Evolutionary conservation across 2,113 vertebrate genomes (phyloP).

Genomic region (Pachyramphus minor): DNA sequence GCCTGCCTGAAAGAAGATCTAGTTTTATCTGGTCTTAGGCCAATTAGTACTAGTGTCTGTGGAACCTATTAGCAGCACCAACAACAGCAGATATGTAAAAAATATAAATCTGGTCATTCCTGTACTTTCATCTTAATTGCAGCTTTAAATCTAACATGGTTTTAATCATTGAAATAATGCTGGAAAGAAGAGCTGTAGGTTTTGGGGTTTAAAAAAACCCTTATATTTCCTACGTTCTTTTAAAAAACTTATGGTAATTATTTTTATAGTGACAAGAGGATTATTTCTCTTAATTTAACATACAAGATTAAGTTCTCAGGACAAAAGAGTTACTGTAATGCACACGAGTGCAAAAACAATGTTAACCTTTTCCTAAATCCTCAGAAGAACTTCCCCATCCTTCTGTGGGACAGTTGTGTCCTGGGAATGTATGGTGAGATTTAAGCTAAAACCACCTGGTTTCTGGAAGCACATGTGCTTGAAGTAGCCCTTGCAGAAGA

Average conservation of each 20-base stretch:
- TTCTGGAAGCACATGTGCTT: not conserved
- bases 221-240: conserved; percentile 36
- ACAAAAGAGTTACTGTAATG: not conserved
- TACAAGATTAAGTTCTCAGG: not conserved
- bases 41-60: not conserved
- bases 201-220: not conserved
- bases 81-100: conserved; percentile 16
- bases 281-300: conserved; percentile 55
- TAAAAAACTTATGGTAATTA: conserved; percentile 55
- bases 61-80: not conserved
- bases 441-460: not conserved
- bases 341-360: not conserved
- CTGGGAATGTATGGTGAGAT: not conserved
- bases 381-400: not conserved
- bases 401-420: not conserved
- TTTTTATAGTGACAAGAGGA: conserved; percentile 51
- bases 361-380: not conserved
- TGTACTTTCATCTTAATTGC: conserved; percentile 17
- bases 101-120: conserved; percentile 51
- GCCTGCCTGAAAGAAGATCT: not conserved
- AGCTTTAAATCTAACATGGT: conserved; percentile 50
- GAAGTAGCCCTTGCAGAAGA: not conserved
- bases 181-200: conserved; percentile 20
- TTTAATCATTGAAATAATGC: conserved; percentile 63
- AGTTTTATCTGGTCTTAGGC: conserved; percentile 11